Evolutionary conservation across 2,888 invertebrate species (phyloP).

Genomic region (Platynereis dumerilii): DNA sequence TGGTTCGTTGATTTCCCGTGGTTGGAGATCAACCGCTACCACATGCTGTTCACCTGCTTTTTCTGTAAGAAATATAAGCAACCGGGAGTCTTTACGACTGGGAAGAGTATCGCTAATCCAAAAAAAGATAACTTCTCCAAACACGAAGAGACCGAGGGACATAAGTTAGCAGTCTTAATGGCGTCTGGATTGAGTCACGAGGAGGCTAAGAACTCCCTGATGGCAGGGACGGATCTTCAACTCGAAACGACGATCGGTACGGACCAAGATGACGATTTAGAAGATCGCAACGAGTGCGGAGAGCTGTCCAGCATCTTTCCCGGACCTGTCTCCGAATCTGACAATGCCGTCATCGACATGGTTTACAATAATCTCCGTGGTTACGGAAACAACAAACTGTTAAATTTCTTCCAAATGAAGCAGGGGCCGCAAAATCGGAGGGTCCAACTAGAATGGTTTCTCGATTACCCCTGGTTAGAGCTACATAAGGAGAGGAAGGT

Average conservation of each 20-base stretch:
- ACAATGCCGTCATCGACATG: neutral
- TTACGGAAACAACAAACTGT: neutral
- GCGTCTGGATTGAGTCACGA: slow-evolving; percentile 12
- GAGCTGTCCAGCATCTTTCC: neutral
- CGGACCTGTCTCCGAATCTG: neutral
- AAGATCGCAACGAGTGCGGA: neutral
- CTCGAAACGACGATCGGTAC: neutral
- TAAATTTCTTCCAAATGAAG: neutral
- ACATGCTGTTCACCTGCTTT: slow-evolving; percentile 16
- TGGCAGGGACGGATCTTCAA: neutral
- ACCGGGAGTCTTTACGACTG: slow-evolving; percentile 14
- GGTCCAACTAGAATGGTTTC: slow-evolving; percentile 20
- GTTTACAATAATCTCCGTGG: too few species aligned
- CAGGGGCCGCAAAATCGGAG: neutral
- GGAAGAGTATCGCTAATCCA: slow-evolving; percentile 12
- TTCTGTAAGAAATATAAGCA: slow-evolving; percentile 15
- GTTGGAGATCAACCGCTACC: slow-evolving; percentile 18
- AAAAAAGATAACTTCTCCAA: slow-evolving; percentile 15
- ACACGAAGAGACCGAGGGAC: slow-evolving; percentile 24
- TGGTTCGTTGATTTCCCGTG: slow-evolving; percentile 24
- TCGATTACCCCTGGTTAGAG: slow-evolving; percentile 20
- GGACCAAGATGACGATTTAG: neutral
- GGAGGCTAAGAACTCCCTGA: slow-evolving; percentile 10
- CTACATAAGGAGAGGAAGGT: slow-evolving; percentile 12
- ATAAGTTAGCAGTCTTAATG: slow-evolving; percentile 15